These are phyloP conservation scores for Drosophila nigritarsus DNA, from an alignment of 2,888 invertebrate species.

Conservation along the genomic window DNA sequence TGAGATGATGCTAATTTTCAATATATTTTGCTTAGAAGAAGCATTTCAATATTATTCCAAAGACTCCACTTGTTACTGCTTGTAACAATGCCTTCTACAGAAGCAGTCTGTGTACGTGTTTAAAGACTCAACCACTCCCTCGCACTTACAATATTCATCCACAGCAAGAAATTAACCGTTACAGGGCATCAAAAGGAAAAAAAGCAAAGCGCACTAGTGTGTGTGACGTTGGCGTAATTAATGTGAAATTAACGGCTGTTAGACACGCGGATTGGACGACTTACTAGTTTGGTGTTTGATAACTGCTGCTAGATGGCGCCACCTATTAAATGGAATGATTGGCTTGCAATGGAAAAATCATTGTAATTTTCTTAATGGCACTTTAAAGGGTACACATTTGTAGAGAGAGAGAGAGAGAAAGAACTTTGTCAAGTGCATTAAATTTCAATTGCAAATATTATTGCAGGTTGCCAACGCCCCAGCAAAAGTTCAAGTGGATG, in stretches of 20 bases:
- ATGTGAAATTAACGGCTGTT: constrained; percentile 68
- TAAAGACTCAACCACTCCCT: background rate
- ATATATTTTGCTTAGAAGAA: background rate
- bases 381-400: constrained; percentile 35
- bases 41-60: background rate
- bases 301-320: constrained; percentile 50
- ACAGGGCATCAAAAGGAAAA: constrained; percentile 19
- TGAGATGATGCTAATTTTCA: background rate
- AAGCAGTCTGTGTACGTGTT: background rate
- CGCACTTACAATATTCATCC: background rate
- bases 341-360: background rate
- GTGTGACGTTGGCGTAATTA: constrained; percentile 66
- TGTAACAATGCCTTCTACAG: background rate
- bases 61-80: background rate
- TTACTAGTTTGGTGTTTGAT: constrained; percentile 15
- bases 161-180: background rate
- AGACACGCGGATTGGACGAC: constrained; percentile 59
- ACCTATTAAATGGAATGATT: constrained; percentile 11
- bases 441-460: constrained; percentile 60
- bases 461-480: constrained; percentile 53
- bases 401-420: background rate
- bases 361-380: constrained; percentile 20
- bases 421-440: constrained; percentile 63
- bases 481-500: constrained; percentile 74
- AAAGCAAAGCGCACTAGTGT: constrained; percentile 55